Conservation (phyloP, 1,140 invertebrate species). For the Drosophila nebulosa region DNA sequence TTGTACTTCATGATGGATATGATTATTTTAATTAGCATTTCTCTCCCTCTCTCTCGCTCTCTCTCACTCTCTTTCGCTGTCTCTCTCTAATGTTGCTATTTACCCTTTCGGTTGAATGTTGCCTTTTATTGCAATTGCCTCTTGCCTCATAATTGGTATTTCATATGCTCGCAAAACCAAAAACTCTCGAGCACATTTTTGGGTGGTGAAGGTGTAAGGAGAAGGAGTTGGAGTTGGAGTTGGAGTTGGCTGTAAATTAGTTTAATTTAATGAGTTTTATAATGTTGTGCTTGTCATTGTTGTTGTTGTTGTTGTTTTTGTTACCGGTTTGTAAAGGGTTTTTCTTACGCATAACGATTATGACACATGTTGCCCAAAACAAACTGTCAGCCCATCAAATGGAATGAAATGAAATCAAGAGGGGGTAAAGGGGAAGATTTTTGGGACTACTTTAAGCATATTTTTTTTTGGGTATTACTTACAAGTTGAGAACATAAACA, state of each 20-base stretch:
- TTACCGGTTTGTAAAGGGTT: too few species aligned
- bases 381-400: constrained; percentile 47
- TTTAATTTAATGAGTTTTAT: constrained; percentile 75
- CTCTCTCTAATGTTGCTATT: constrained; percentile 36
- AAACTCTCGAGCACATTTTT: neutral
- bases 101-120: constrained; percentile 31
- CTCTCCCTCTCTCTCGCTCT: too few species aligned
- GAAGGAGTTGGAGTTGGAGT: constrained; percentile 1
- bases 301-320: neutral
- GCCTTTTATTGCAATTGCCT: constrained; percentile 42
- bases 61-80: too few species aligned
- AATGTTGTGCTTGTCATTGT: constrained; percentile 22
- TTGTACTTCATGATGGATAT: constrained; percentile 73
- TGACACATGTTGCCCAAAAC: constrained; percentile 61
- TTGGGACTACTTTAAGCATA: too few species aligned
- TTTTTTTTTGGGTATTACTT: too few species aligned
- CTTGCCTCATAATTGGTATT: constrained; percentile 65
- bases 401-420: constrained; percentile 41
- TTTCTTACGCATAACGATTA: constrained; percentile 58
- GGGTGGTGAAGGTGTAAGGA: too few species aligned
- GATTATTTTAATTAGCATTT: constrained; percentile 80
- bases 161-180: constrained; percentile 69
- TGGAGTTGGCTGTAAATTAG: constrained; percentile 73
- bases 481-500: too few species aligned
- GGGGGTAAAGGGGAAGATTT: too few species aligned